A percentile compares a stretch with the other conserved stretches of the same genome.
Conservation (phyloP, 2,113 vertebrate genomes). For the Gymnorhina tibicen region DNA sequence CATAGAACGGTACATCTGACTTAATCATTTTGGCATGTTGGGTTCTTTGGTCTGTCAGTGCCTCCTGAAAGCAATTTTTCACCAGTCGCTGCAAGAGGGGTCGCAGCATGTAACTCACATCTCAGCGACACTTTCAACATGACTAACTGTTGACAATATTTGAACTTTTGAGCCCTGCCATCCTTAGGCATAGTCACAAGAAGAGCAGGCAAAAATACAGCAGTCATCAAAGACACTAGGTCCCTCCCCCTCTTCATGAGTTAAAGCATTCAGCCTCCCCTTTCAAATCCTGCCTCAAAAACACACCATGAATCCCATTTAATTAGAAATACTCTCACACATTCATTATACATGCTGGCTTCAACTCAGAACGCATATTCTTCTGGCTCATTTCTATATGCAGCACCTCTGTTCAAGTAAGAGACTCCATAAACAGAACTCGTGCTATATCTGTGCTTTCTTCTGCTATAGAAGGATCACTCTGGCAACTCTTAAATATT, state of each 20-base stretch:
- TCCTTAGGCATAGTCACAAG: not conserved
- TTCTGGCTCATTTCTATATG: not conserved
- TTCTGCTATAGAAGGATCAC: not conserved
- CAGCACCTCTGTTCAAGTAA: not conserved
- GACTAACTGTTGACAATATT: constrained; percentile 5
- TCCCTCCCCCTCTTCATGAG: not conserved
- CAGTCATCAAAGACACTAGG: not conserved
- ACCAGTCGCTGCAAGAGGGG: not conserved
- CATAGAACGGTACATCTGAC: not conserved
- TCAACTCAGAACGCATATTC: not conserved
- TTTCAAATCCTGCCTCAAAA: constrained; percentile 12
- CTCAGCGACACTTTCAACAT: not conserved
- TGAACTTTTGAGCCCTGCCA: constrained; percentile 18
- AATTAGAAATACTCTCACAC: constrained; percentile 37
- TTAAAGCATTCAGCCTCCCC: not conserved
- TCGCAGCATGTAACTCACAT: not conserved
- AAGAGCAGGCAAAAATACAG: not conserved
- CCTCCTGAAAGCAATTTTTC: not conserved
- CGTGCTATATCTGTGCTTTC: not conserved
- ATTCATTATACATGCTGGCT: constrained; percentile 18
- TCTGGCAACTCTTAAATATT: not conserved
- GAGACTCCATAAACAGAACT: not conserved
- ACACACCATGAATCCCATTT: not conserved
- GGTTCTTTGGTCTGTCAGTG: not conserved
- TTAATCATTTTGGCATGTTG: not conserved